Percentiles rank a stretch among this genome's conserved stretches.
Evolutionary conservation across 92 coral and sea anemone genomes (phyloP).

Genomic region (Metridium senile): DNA sequence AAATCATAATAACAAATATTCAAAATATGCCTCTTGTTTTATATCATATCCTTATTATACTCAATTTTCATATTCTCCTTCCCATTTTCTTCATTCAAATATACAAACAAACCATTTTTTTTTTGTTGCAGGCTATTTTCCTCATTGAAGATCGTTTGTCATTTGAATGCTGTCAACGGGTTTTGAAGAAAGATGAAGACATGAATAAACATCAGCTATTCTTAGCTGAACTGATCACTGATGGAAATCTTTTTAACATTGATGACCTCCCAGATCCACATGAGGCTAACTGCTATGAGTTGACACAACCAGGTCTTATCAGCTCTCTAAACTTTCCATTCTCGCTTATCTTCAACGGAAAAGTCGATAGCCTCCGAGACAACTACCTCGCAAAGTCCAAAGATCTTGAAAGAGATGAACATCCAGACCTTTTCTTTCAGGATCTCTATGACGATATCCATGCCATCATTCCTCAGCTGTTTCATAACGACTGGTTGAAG

Average conservation of each 20-base stretch:
- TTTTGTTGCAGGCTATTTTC: conserved; percentile 19
- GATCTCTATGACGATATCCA: conserved; percentile 21
- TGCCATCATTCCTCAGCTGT: conserved; percentile 21
- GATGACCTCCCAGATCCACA: conserved; percentile 48
- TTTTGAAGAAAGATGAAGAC: conserved; percentile 1
- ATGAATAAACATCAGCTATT: conserved; percentile 4
- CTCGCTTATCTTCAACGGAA: conserved; percentile 64
- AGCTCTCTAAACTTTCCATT: conserved; percentile 64
- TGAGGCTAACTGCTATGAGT: conserved; percentile 36
- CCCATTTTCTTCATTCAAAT: too few relatives aligned
- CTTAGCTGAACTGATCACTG: conserved; percentile 25
- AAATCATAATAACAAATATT: too few relatives aligned
- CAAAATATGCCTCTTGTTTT: too few relatives aligned
- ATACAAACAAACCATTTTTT: too few relatives aligned
- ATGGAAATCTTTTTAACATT: conserved; percentile 40
- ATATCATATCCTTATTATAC: too few relatives aligned
- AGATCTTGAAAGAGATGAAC: conserved; percentile 16
- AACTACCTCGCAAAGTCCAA: conserved; percentile 14
- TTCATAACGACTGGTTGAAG: conserved; percentile 24
- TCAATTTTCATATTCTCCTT: too few relatives aligned
- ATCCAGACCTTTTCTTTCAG: conserved; percentile 11
- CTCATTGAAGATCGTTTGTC: conserved; percentile 30
- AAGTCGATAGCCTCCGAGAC: conserved; percentile 35
- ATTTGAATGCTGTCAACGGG: conserved; percentile 26
- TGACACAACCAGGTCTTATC: conserved; percentile 19